Base-by-base conservation (phyloP, 2,113 vertebrate genomes). In the Pseudorhombus dupliciocellatus region DNA sequence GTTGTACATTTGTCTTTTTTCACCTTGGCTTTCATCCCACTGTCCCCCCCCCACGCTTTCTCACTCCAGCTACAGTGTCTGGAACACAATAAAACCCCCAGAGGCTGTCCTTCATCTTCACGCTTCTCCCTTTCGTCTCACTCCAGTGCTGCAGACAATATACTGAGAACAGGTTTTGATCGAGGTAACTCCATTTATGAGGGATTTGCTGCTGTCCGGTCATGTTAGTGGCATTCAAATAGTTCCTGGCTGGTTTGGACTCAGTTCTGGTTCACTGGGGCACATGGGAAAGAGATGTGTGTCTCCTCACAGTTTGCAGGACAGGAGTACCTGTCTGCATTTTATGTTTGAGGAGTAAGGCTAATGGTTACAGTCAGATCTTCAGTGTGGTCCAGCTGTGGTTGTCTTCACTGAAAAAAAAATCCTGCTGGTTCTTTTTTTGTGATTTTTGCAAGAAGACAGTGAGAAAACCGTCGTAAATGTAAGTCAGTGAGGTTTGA, bases 151-250 rank as follows among this genome's bases (percentile, higher is more conserved):
- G 50, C 81, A 77, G 44, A 65, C 16, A 46, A 63, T 70, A 30
- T 63, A 72, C 63, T 73, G 84, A 66, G 66, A 78, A 81, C 58
- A 74, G 62, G 63, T 81, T 87, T 70, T 68, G 50, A 79, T 78
- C 61, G 57, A 59, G 9, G 68, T 79, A 68, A 81, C 82, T 44
- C 44, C n/a, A 22, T 73, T 85, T 81, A 77, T 74, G 73, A 71
- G 48, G 81, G 59, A 79, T 87, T 77, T 64, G 65, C 73, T 82
- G 71, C 76, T 84, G 59, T 78, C 70, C 60, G 50, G 46, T 50
- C 3, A n/a, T 20, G 46, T 50, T 9, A 20, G 18, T n/a, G 46
- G 20, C 46, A n/a, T n/a, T 46, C 16, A 20, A 46, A 18, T 16
- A 46, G 14, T 46, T 16, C 18, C 16, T 15, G 16, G 42, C 15